These are phyloP conservation scores for Ectropis grisescens DNA, from an alignment of 1,140 invertebrate genomes.

Conservation along the genomic window DNA sequence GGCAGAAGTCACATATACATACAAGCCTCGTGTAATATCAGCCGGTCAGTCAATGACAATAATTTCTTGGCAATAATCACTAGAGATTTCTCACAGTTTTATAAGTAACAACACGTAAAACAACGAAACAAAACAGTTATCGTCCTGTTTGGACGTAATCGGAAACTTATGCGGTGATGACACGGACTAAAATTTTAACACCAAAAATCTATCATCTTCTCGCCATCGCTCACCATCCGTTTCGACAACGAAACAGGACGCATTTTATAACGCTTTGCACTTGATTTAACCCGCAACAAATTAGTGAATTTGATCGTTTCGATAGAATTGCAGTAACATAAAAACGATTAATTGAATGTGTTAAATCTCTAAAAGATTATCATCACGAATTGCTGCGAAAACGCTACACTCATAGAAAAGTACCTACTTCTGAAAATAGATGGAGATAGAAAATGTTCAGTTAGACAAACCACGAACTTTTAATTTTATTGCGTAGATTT, in stretches of 20 bases:
- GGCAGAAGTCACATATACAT: slow-evolving; percentile 68
- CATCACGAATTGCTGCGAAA: slow-evolving; percentile 67
- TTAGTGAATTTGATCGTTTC: too few relatives aligned
- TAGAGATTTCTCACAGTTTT: slow-evolving; percentile 40
- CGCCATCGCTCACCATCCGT: slow-evolving; percentile 66
- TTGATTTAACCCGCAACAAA: too few relatives aligned
- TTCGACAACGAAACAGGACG: slow-evolving; percentile 58
- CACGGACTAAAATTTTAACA: slow-evolving; percentile 66
- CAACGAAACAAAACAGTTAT: slow-evolving; percentile 43
- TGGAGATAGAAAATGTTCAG: slow-evolving; percentile 67
- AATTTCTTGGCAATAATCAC: slow-evolving; percentile 52
- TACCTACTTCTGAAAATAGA: slow-evolving; percentile 70
- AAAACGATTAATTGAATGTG: slow-evolving; percentile 66
- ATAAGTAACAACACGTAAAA: slow-evolving; percentile 43
- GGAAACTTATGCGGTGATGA: slow-evolving; percentile 59
- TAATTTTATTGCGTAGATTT: slow-evolving; percentile 6
- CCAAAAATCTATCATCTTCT: slow-evolving; percentile 69
- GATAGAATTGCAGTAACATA: too few relatives aligned
- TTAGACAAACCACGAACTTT: slow-evolving; percentile 33
- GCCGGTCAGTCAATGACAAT: slow-evolving; percentile 69
- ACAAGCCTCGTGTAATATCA: slow-evolving; percentile 70
- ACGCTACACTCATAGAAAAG: slow-evolving; percentile 65
- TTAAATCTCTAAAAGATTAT: slow-evolving; percentile 64
- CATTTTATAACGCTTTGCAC: slow-evolving; percentile 55
- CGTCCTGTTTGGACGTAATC: slow-evolving; percentile 40